Evolutionary conservation across 92 coral and sea anemone species (phyloP).

Genomic region (Paragorgia papillata): DNA sequence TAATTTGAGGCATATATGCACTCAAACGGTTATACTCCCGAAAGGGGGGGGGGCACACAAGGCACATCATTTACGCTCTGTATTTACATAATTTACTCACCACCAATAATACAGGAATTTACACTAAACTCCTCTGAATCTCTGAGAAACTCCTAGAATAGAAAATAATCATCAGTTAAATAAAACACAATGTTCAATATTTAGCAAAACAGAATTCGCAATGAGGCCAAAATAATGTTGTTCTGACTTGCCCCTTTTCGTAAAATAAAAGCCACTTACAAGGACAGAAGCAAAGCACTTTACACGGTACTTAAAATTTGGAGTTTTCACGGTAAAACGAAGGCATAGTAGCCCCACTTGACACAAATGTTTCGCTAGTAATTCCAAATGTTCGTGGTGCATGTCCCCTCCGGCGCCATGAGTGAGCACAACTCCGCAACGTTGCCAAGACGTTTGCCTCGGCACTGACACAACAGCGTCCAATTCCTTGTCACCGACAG

Average conservation of each 20-base stretch:
- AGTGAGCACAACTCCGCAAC: conserved; percentile 82
- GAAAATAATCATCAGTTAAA: background rate
- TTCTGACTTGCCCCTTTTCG: background rate
- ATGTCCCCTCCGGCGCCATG: conserved; percentile 95
- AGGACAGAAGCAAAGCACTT: conserved; percentile 81
- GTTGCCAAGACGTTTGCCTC: conserved; percentile 79
- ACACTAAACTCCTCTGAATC: conserved; percentile 70
- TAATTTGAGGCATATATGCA: too few relatives aligned
- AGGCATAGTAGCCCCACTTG: conserved; percentile 88
- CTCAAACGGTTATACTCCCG: too few relatives aligned
- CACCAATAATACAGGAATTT: conserved; percentile 86
- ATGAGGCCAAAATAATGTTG: background rate
- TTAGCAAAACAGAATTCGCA: too few relatives aligned
- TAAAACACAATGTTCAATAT: background rate
- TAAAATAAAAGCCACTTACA: conserved; percentile 57
- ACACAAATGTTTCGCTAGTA: conserved; percentile 74
- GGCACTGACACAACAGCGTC: conserved; percentile 84
- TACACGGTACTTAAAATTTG: conserved; percentile 85
- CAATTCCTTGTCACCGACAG: conserved; percentile 82
- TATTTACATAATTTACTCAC: too few relatives aligned
- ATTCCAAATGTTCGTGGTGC: conserved; percentile 78
- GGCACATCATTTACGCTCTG: too few relatives aligned
- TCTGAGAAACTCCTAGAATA: conserved; percentile 68
- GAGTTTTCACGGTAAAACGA: conserved; percentile 91
- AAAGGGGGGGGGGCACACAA: too few relatives aligned